Percentiles rank a stretch among this genome's conserved stretches.
Conservation (phyloP, 92 coral and sea anemone species). For the Parazoanthus atlanticus region DNA sequence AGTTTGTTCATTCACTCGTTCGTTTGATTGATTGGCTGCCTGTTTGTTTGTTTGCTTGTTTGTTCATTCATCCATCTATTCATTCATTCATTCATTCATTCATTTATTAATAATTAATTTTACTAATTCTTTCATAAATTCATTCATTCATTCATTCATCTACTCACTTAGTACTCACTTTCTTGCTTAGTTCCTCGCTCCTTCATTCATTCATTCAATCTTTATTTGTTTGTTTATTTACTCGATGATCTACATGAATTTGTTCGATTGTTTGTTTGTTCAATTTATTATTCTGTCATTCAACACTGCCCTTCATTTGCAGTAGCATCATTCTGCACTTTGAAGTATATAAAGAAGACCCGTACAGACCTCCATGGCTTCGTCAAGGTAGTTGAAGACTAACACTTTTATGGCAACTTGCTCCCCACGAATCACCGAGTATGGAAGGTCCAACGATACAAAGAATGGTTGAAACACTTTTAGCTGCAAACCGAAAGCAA, state of each 20-base stretch:
- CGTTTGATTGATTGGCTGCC: too few species aligned
- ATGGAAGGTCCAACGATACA: slow-evolving; percentile 87
- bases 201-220: background rate
- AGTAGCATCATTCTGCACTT: too few species aligned
- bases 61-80: too few species aligned
- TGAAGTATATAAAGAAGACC: background rate
- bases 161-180: background rate
- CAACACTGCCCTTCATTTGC: background rate
- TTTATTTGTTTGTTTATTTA: too few species aligned
- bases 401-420: slow-evolving; percentile 87
- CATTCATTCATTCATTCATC: background rate
- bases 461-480: slow-evolving; percentile 97
- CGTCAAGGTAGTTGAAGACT: slow-evolving; percentile 83
- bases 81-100: too few species aligned
- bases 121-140: too few species aligned
- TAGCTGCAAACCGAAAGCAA: slow-evolving; percentile 54
- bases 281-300: too few species aligned
- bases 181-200: background rate
- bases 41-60: too few species aligned
- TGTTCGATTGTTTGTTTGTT: too few species aligned
- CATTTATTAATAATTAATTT: too few species aligned
- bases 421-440: slow-evolving; percentile 94
- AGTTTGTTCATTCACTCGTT: too few species aligned
- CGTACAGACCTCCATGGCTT: slow-evolving; percentile 67
- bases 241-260: too few species aligned